phyloP scores from a whole-genome alignment of 1,140 invertebrate species.

The Drosophila nigromelanica region DNA sequence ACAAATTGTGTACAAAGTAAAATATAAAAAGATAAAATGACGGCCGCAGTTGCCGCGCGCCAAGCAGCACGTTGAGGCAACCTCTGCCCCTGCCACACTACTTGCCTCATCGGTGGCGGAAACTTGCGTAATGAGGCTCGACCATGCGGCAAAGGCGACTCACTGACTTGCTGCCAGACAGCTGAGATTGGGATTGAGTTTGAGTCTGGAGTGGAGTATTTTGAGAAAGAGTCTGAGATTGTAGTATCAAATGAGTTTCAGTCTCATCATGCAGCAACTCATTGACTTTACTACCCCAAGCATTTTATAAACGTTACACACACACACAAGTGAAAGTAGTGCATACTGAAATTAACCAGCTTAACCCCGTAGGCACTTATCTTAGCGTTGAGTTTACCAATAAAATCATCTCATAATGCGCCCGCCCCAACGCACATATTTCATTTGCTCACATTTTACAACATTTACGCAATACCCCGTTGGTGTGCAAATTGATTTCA shows the following conservation, averaged over 20 bases:
- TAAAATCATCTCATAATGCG: slow-evolving; percentile 53
- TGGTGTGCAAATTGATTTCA: slow-evolving; percentile 1
- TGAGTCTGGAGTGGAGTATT: not conserved
- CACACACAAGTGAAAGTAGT: not conserved
- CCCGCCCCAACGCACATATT: slow-evolving; percentile 31
- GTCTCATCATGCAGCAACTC: slow-evolving; percentile 37
- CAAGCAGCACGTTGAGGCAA: no score
- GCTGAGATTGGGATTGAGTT: slow-evolving; percentile 11
- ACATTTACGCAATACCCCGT: no score
- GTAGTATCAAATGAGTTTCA: slow-evolving; percentile 33
- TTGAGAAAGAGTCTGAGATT: slow-evolving; percentile 12
- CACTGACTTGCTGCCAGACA: slow-evolving; percentile 36
- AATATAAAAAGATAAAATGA: slow-evolving; percentile 61
- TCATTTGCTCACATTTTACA: slow-evolving; percentile 34
- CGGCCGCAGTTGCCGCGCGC: slow-evolving; percentile 26
- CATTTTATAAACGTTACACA: slow-evolving; percentile 30
- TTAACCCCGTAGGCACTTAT: slow-evolving; percentile 67
- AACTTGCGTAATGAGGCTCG: slow-evolving; percentile 71
- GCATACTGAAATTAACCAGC: slow-evolving; percentile 70
- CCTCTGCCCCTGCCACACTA: not conserved
- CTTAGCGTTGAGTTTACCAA: slow-evolving; percentile 61
- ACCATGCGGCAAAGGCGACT: slow-evolving; percentile 49
- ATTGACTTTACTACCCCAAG: slow-evolving; percentile 24
- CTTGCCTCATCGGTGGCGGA: slow-evolving; percentile 32
- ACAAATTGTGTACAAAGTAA: slow-evolving; percentile 72